Evolutionary conservation across 1,140 invertebrate genomes (phyloP).

Genomic region (Hylaeus anthracinus): DNA sequence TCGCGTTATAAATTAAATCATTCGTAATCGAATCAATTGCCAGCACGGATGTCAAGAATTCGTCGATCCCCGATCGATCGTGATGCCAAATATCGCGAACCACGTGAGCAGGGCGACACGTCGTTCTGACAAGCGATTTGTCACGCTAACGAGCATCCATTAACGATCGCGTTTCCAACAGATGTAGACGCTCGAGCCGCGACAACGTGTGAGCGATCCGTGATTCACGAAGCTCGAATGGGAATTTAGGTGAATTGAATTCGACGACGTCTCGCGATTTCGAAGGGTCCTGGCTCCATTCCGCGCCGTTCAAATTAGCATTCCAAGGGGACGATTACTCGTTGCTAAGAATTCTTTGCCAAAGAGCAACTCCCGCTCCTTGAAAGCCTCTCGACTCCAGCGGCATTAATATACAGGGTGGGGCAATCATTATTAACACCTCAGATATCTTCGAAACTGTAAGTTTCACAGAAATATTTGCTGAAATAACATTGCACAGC

Average conservation of each 20-base stretch:
- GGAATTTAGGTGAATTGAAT: slow-evolving; percentile 45
- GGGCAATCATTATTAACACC: too few relatives aligned
- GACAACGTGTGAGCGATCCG: not conserved
- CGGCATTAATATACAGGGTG: slow-evolving; percentile 19
- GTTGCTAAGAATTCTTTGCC: slow-evolving; percentile 43
- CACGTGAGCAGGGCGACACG: slow-evolving; percentile 13
- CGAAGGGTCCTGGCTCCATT: not conserved
- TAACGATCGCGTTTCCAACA: slow-evolving; percentile 35
- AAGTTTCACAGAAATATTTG: too few relatives aligned
- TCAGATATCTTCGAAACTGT: too few relatives aligned
- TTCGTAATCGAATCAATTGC: too few relatives aligned
- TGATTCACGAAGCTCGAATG: slow-evolving; percentile 8
- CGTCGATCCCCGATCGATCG: slow-evolving; percentile 22
- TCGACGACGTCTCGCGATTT: not conserved
- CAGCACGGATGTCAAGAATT: too few relatives aligned
- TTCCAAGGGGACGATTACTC: slow-evolving; percentile 37
- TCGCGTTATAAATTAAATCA: too few relatives aligned
- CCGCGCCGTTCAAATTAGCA: slow-evolving; percentile 32
- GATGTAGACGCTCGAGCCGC: not conserved
- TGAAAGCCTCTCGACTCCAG: slow-evolving; percentile 38
- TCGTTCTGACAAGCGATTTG: slow-evolving; percentile 65
- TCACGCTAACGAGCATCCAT: slow-evolving; percentile 62
- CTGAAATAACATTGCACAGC: too few relatives aligned
- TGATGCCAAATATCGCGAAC: not conserved
- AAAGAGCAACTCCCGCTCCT: slow-evolving; percentile 11